These are phyloP conservation scores for Chondrilla cf. caribensis DNA, from an alignment of 37 sponge, comb jelly and placozoan species.

Conservation along the genomic window DNA sequence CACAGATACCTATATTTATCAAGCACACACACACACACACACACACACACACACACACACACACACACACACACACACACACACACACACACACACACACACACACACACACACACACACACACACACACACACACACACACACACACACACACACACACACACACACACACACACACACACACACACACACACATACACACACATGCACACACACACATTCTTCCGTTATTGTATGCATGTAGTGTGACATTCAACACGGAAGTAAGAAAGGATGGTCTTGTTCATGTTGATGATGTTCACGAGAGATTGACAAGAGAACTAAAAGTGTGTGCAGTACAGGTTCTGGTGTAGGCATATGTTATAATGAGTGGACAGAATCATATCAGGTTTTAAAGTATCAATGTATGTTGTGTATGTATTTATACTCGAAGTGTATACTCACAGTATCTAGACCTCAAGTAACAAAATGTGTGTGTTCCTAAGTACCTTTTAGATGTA, in stretches of 20 bases:
- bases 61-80: conserved; percentile 40
- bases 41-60: conserved; percentile 40
- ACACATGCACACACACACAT: conserved; percentile 30
- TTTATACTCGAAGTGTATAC: too few relatives aligned
- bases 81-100: conserved; percentile 26
- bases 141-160: conserved; percentile 30
- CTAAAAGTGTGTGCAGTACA: too few relatives aligned
- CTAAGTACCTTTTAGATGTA: too few relatives aligned
- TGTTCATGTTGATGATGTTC: not conserved
- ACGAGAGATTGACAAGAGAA: not conserved
- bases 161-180: conserved; percentile 27
- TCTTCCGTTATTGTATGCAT: not conserved
- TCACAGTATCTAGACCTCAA: too few relatives aligned
- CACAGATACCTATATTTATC: too few relatives aligned
- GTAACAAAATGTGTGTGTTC: too few relatives aligned
- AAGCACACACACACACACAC: conserved; percentile 40
- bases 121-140: conserved; percentile 30
- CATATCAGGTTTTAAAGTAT: too few relatives aligned
- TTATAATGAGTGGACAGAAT: too few relatives aligned
- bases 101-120: conserved; percentile 39
- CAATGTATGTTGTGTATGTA: too few relatives aligned
- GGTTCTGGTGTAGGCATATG: too few relatives aligned
- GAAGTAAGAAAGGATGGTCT: not conserved
- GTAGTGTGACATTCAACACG: not conserved
- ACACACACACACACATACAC: conserved; percentile 27